Evolutionary conservation across 2,113 vertebrate genomes (phyloP).

Genomic region (Tupaia tana): DNA sequence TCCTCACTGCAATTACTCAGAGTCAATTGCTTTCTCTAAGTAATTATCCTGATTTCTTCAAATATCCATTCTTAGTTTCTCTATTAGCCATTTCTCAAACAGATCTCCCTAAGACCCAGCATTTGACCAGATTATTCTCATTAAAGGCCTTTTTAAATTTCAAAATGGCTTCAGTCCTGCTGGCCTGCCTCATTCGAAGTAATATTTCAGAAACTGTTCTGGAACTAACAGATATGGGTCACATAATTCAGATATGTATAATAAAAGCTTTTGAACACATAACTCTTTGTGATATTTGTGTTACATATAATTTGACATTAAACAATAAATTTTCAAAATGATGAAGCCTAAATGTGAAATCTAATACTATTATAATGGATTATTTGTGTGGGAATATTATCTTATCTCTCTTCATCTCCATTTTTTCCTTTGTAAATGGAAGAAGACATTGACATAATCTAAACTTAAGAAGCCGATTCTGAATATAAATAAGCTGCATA

Average conservation of each 20-base stretch:
- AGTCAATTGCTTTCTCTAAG: too few species aligned
- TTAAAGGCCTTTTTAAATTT: too few species aligned
- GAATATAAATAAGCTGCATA: neutral
- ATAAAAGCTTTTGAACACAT: neutral
- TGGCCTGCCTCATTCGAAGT: neutral
- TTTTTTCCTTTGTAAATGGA: neutral
- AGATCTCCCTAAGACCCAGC: too few species aligned
- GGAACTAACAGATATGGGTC: neutral
- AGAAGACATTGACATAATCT: neutral
- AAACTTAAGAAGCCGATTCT: neutral
- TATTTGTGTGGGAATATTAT: neutral
- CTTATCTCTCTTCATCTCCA: neutral
- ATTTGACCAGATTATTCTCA: too few species aligned
- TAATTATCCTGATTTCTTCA: too few species aligned
- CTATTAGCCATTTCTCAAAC: too few species aligned
- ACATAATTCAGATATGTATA: neutral
- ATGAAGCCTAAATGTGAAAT: neutral
- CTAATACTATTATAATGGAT: neutral
- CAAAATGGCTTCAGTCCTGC: too few species aligned
- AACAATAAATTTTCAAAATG: neutral
- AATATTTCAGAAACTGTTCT: neutral
- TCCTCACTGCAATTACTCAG: too few species aligned
- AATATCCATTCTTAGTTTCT: too few species aligned
- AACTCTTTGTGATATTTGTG: neutral
- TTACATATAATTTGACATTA: neutral